A percentile compares a stretch with the other conserved stretches of the same genome.
Conservation (phyloP, 2,797 vertebrate genomes). For the Adelosebastes latens region DNA sequence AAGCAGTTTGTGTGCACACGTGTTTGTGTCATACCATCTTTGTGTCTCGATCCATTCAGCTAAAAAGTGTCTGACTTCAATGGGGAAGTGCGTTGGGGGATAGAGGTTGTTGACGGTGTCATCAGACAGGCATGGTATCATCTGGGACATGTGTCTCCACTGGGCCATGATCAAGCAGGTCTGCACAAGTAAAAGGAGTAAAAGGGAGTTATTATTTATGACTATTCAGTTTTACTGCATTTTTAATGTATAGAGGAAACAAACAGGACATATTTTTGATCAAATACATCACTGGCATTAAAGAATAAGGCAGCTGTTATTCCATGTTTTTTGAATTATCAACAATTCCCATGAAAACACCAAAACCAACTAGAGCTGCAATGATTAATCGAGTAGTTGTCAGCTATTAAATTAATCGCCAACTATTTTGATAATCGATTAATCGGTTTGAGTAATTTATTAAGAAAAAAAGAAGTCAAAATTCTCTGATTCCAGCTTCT, state of each 20-base stretch:
- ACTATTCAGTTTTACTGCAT: neutral
- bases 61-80: slow-evolving; percentile 82
- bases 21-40: slow-evolving; percentile 74
- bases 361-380: neutral
- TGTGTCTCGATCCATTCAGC: slow-evolving; percentile 84
- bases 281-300: neutral
- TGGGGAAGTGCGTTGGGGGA: slow-evolving; percentile 76
- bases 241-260: neutral
- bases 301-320: neutral
- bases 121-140: slow-evolving; percentile 68
- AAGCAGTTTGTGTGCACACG: neutral
- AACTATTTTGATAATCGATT: no score
- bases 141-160: slow-evolving; percentile 79
- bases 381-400: no score
- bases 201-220: neutral
- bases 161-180: slow-evolving; percentile 78
- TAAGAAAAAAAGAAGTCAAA: no score
- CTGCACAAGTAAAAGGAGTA: slow-evolving; percentile 16
- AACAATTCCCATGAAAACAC: neutral
- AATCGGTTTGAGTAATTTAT: no score
- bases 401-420: no score
- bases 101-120: slow-evolving; percentile 77
- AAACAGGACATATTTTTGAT: neutral
- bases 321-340: neutral
- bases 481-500: no score